A percentile compares a stretch with the other conserved stretches of the same genome.
phyloP scores from a whole-genome alignment of 2,888 invertebrate genomes.

The Hypsopygia costalis region DNA sequence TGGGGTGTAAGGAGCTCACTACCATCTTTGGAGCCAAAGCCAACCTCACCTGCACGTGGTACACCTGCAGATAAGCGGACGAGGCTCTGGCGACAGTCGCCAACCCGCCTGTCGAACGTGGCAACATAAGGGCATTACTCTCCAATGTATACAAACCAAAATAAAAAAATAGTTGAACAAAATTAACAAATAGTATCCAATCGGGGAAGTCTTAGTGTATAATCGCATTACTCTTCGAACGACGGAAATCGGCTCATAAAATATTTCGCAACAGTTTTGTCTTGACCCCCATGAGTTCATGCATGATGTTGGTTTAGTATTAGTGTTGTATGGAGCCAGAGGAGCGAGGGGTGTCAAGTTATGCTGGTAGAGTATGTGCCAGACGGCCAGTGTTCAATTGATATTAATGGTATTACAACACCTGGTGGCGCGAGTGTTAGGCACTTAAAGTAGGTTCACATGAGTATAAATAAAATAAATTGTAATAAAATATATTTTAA shows the following conservation, averaged over 20 bases:
- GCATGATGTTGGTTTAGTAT: conserved; percentile 13
- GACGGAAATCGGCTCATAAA: conserved; percentile 66
- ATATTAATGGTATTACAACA: conserved; percentile 72
- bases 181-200: too few relatives aligned
- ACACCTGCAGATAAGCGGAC: too few relatives aligned
- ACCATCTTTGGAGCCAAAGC: too few relatives aligned
- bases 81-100: too few relatives aligned
- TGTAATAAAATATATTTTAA: neutral
- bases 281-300: conserved; percentile 29
- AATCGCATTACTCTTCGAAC: conserved; percentile 62
- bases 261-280: conserved; percentile 51
- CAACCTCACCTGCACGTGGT: too few relatives aligned
- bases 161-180: too few relatives aligned
- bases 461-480: conserved; percentile 25
- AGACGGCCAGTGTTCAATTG: conserved; percentile 73
- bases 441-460: conserved; percentile 45
- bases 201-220: conserved; percentile 45
- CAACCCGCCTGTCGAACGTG: too few relatives aligned
- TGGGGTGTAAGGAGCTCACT: too few relatives aligned
- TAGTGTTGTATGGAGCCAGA: conserved; percentile 17
- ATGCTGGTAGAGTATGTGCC: conserved; percentile 38
- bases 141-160: too few relatives aligned
- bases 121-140: too few relatives aligned
- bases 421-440: conserved; percentile 62
- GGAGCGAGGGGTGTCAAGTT: conserved; percentile 37